A percentile compares a stretch with the other conserved stretches of the same genome.
Evolutionary conservation across 35 echinoderm and acorn worm genomes (phyloP).

Genomic region (Patiria miniata): DNA sequence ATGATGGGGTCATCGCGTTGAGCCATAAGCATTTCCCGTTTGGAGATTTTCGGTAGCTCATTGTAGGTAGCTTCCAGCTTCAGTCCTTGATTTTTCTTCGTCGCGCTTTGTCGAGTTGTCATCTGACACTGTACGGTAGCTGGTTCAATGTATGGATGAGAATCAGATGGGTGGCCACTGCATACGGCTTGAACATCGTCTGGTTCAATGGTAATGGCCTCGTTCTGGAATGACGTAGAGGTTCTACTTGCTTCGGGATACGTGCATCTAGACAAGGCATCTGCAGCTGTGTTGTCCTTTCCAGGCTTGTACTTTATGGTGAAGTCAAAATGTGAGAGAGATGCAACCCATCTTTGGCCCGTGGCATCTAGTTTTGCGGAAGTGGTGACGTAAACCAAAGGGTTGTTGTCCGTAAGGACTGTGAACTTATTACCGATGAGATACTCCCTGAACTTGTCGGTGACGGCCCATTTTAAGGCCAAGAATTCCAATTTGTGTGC

Average conservation of each 20-base stretch:
- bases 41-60: not conserved
- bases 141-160: not conserved
- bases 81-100: no score
- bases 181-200: not conserved
- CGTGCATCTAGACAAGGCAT: slow-evolving; percentile 17
- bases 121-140: not conserved
- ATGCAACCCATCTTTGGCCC: slow-evolving; percentile 56
- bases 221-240: not conserved
- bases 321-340: slow-evolving; percentile 9
- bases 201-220: not conserved
- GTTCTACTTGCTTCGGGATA: not conserved
- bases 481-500: slow-evolving; percentile 73
- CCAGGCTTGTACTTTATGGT: slow-evolving; percentile 30
- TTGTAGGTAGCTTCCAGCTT: not conserved
- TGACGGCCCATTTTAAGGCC: slow-evolving; percentile 54
- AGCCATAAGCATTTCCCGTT: not conserved
- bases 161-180: not conserved
- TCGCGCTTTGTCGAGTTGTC: not conserved
- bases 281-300: slow-evolving; percentile 16
- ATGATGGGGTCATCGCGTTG: not conserved
- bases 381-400: slow-evolving; percentile 58
- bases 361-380: slow-evolving; percentile 42
- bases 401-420: slow-evolving; percentile 76
- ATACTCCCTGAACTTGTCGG: slow-evolving; percentile 47
- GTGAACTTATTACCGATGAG: slow-evolving; percentile 42